Percentiles rank a stretch among this genome's conserved stretches.
phyloP scores from a whole-genome alignment of 2,888 invertebrate genomes.

The Allygus modestus region DNA sequence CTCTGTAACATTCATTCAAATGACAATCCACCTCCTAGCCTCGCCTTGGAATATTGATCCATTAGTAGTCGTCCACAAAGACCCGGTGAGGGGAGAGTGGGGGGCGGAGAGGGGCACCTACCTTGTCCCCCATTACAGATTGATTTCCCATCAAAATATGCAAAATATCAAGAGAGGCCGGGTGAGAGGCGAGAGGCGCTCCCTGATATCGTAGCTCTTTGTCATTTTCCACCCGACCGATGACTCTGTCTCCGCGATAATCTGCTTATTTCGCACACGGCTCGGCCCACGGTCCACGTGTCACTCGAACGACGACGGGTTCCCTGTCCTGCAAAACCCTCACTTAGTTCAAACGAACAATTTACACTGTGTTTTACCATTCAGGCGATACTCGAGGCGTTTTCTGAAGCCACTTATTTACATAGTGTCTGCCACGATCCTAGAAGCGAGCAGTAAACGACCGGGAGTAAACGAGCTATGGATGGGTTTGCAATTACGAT shows the following conservation, averaged over 20 bases:
- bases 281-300: slow-evolving; percentile 4
- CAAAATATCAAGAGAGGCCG: slow-evolving; percentile 52
- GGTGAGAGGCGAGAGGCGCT: slow-evolving; percentile 12
- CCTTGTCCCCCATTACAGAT: slow-evolving; percentile 58
- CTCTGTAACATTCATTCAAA: slow-evolving; percentile 66
- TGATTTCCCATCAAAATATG: slow-evolving; percentile 59
- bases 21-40: slow-evolving; percentile 66
- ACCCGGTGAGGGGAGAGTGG: background rate
- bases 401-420: too few relatives aligned
- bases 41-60: slow-evolving; percentile 65
- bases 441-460: too few relatives aligned
- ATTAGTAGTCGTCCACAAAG: slow-evolving; percentile 62
- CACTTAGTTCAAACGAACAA: too few relatives aligned
- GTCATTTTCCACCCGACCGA: slow-evolving; percentile 37
- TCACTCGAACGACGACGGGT: background rate
- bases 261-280: slow-evolving; percentile 26
- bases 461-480: too few relatives aligned
- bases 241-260: slow-evolving; percentile 14
- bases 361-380: too few relatives aligned
- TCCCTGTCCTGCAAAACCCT: too few relatives aligned
- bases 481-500: too few relatives aligned
- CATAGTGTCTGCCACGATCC: too few relatives aligned
- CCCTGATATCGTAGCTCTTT: slow-evolving; percentile 12
- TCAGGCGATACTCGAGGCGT: too few relatives aligned
- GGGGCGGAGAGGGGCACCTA: slow-evolving; percentile 3